Conservation (phyloP, 2,797 vertebrate species). For the Eurystomus glaucurus region DNA sequence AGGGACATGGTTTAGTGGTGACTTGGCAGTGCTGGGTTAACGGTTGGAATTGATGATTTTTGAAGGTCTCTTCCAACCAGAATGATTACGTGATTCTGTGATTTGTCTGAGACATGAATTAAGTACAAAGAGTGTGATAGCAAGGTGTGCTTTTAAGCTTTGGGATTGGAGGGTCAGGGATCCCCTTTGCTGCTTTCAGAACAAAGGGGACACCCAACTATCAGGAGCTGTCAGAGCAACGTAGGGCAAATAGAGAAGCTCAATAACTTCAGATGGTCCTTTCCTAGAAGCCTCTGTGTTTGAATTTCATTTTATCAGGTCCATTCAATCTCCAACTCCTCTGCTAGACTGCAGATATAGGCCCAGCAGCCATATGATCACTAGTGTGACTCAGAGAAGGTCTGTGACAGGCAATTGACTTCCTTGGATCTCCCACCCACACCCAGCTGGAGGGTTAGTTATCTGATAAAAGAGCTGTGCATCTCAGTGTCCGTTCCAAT, state of each 20-base stretch:
- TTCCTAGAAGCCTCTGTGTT: background rate
- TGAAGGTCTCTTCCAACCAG: too few species aligned
- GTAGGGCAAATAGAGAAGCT: background rate
- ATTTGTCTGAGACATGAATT: background rate
- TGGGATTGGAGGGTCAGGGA: background rate
- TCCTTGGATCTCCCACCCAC: constrained; percentile 12
- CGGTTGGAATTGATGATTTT: too few species aligned
- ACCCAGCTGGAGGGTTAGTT: background rate
- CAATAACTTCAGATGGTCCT: background rate
- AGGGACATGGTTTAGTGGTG: too few species aligned
- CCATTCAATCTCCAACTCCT: background rate
- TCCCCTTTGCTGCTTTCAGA: background rate
- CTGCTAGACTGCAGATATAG: background rate
- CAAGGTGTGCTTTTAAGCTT: background rate
- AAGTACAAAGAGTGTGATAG: background rate
- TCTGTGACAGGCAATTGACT: constrained; percentile 35
- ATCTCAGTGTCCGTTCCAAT: background rate
- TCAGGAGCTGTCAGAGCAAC: background rate
- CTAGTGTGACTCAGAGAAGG: background rate
- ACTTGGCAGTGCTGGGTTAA: too few species aligned
- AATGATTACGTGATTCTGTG: too few species aligned
- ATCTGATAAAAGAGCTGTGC: background rate
- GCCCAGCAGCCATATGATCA: background rate
- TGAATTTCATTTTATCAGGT: background rate
- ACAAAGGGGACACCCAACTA: background rate